Conservation (phyloP, 2,888 invertebrate genomes). For the Apeira syringaria region DNA sequence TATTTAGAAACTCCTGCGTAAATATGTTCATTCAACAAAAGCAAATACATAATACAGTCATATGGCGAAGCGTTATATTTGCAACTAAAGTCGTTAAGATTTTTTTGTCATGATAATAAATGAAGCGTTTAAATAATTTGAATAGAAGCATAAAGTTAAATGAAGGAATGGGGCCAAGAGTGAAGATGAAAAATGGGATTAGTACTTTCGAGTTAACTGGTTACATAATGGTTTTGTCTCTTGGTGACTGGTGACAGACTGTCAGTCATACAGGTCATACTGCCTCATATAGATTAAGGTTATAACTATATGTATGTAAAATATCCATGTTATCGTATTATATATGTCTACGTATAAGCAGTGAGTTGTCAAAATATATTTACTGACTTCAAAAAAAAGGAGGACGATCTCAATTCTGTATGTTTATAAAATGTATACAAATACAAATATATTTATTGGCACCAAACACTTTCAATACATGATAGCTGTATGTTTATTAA, state of each 20-base stretch:
- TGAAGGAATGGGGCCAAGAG: slow-evolving; percentile 5
- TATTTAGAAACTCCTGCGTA: neutral
- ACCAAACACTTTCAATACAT: too few relatives aligned
- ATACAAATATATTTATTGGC: too few relatives aligned
- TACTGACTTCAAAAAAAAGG: too few relatives aligned
- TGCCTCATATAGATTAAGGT: too few relatives aligned
- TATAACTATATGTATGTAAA: too few relatives aligned
- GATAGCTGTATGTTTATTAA: too few relatives aligned
- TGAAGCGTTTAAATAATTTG: slow-evolving; percentile 2
- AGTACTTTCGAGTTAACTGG: slow-evolving; percentile 9
- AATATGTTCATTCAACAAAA: neutral
- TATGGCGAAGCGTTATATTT: neutral
- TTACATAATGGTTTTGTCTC: slow-evolving; percentile 14
- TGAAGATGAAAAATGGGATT: slow-evolving; percentile 14
- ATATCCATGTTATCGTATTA: too few relatives aligned
- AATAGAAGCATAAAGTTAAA: neutral
- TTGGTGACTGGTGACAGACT: slow-evolving; percentile 7
- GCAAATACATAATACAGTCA: neutral
- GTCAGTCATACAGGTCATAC: neutral
- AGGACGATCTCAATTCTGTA: too few relatives aligned
- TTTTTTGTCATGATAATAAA: slow-evolving; percentile 9
- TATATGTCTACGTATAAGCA: too few relatives aligned
- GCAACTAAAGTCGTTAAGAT: slow-evolving; percentile 1
- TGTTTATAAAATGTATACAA: too few relatives aligned
- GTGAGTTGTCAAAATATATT: too few relatives aligned